These are phyloP conservation scores for Meandrina meandrites DNA, from an alignment of 92 coral and sea anemone species.

Conservation along the genomic window DNA sequence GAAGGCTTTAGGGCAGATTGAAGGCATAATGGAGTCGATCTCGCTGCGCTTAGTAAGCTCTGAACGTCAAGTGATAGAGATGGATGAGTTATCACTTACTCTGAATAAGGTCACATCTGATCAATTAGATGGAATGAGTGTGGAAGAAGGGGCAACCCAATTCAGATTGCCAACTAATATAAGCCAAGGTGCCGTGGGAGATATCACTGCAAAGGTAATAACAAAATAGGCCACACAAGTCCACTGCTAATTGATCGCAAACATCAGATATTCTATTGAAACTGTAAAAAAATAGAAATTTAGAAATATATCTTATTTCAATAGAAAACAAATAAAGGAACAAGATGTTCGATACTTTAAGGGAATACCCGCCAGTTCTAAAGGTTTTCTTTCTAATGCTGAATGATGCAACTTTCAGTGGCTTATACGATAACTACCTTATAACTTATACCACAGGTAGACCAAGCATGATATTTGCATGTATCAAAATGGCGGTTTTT, in stretches of 20 bases:
- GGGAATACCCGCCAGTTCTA: too few species aligned
- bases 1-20: neutral
- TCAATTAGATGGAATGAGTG: neutral
- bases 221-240: neutral
- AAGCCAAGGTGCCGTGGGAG: neutral
- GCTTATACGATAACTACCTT: too few species aligned
- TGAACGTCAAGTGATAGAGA: neutral
- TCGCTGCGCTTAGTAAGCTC: neutral
- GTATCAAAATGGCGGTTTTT: too few species aligned
- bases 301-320: too few species aligned
- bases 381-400: too few species aligned
- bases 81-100: neutral
- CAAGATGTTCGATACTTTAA: too few species aligned
- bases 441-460: too few species aligned
- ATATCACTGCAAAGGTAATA: constrained; percentile 8
- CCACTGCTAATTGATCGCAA: neutral
- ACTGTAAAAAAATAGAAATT: too few species aligned
- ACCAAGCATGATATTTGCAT: too few species aligned
- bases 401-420: too few species aligned
- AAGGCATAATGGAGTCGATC: neutral
- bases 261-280: too few species aligned
- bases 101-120: neutral
- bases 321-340: too few species aligned
- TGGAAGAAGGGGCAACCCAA: neutral
- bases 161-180: neutral